Percentiles rank a stretch among this genome's conserved stretches.
phyloP scores from a whole-genome alignment of 2,113 vertebrate species.

The Dipodomys spectabilis region DNA sequence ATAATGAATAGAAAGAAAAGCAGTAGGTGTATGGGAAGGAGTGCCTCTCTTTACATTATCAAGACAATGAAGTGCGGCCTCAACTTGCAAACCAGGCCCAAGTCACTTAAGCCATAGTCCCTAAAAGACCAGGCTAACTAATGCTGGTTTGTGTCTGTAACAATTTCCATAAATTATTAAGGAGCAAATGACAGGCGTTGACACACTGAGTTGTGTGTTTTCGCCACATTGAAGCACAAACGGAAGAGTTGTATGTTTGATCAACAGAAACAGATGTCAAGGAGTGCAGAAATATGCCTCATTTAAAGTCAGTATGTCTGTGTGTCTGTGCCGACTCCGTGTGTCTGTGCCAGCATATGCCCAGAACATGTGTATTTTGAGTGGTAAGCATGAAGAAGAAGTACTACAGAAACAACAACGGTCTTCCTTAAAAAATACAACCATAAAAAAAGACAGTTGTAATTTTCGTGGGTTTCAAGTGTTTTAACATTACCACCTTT shows the following conservation, averaged over 20 bases:
- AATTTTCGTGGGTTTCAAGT: neutral
- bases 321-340: conserved; percentile 53
- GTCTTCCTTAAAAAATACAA: neutral
- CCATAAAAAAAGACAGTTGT: neutral
- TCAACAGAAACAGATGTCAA: conserved; percentile 80
- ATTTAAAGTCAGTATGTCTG: conserved; percentile 72
- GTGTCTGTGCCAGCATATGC: conserved; percentile 67
- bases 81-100: neutral
- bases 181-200: conserved; percentile 43
- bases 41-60: neutral
- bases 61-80: neutral
- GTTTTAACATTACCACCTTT: neutral
- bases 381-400: conserved; percentile 46
- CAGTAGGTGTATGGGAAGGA: neutral
- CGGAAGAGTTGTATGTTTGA: conserved; percentile 73
- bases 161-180: conserved; percentile 3
- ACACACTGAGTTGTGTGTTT: conserved; percentile 64
- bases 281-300: conserved; percentile 75
- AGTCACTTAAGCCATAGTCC: neutral
- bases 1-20: neutral
- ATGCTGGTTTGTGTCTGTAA: neutral
- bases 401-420: conserved; percentile 25
- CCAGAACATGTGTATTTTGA: conserved; percentile 77
- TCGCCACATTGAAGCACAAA: conserved; percentile 65
- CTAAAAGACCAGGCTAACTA: neutral